Percentiles rank a stretch among this genome's conserved stretches.
These are phyloP conservation scores for Plebejus anna DNA, from an alignment of 2,888 invertebrate genomes.

Conservation along the genomic window DNA sequence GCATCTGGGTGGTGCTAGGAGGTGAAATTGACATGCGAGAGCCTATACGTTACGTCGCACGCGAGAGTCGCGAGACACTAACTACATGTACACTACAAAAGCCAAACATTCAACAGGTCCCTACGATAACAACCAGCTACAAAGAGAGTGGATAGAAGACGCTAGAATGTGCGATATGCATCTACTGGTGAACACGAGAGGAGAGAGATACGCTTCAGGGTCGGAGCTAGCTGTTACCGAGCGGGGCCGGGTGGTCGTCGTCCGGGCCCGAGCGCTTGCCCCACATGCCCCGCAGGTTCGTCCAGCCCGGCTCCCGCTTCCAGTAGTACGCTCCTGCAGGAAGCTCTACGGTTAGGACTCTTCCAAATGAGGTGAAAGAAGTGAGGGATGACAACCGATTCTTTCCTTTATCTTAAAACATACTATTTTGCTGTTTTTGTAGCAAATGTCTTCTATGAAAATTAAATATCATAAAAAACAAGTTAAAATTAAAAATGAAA, in stretches of 20 bases:
- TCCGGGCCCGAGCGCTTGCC: constrained; percentile 82
- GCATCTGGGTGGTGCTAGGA: background rate
- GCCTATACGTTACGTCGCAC: background rate
- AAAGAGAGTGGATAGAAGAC: constrained; percentile 6
- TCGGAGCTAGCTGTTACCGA: constrained; percentile 36
- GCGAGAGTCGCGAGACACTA: background rate
- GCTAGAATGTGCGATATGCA: constrained; percentile 6
- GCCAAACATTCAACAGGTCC: background rate
- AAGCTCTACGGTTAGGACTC: constrained; percentile 20
- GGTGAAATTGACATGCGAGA: background rate
- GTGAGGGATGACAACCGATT: background rate
- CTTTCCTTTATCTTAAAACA: too few relatives aligned
- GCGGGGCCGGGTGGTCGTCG: constrained; percentile 53
- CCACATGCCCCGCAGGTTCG: constrained; percentile 89
- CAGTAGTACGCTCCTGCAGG: constrained; percentile 84
- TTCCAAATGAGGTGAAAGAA: background rate
- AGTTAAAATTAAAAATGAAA: background rate
- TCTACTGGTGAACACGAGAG: constrained; percentile 1
- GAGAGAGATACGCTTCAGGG: constrained; percentile 31
- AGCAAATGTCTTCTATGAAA: too few relatives aligned
- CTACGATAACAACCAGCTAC: constrained; percentile 3
- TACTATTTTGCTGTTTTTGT: too few relatives aligned
- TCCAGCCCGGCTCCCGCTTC: constrained; percentile 89
- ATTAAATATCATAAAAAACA: background rate
- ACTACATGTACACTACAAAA: background rate